Percentiles rank a stretch among this genome's conserved stretches.
Evolutionary conservation across 2,888 invertebrate species (phyloP).

Genomic region (Latrodectus hesperus): DNA sequence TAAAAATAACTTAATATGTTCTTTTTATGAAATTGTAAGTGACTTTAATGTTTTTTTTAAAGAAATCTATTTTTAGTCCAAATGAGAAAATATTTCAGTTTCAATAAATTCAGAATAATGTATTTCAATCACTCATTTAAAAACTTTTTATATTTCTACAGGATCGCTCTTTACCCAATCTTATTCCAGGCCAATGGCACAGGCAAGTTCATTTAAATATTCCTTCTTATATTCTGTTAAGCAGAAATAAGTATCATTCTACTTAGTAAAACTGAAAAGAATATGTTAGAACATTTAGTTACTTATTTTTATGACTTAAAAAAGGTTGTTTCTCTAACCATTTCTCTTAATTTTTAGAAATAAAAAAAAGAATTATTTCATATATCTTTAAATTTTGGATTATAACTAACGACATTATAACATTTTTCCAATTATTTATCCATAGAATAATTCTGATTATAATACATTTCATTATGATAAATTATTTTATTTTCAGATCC

Average conservation of each 20-base stretch:
- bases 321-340: too few species aligned
- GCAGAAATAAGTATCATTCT: too few species aligned
- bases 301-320: too few species aligned
- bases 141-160: constrained; percentile 8
- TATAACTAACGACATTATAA: too few species aligned
- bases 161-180: constrained; percentile 48
- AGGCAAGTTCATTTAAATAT: constrained; percentile 28
- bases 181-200: constrained; percentile 40
- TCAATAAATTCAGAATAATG: not conserved
- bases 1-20: constrained; percentile 18
- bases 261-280: too few species aligned
- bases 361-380: too few species aligned
- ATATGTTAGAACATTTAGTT: too few species aligned
- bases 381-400: too few species aligned
- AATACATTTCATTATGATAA: too few species aligned
- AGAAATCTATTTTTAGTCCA: not conserved
- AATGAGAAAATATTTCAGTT: not conserved
- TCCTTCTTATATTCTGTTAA: not conserved
- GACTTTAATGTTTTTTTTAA: not conserved
- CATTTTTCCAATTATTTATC: too few species aligned
- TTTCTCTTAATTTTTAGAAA: too few species aligned
- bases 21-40: constrained; percentile 59
- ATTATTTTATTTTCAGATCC: constrained; percentile 38
- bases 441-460: too few species aligned
- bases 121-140: not conserved